These are phyloP conservation scores for Thryonomys swinderianus DNA, from an alignment of 2,113 vertebrate species.

Conservation along the genomic window DNA sequence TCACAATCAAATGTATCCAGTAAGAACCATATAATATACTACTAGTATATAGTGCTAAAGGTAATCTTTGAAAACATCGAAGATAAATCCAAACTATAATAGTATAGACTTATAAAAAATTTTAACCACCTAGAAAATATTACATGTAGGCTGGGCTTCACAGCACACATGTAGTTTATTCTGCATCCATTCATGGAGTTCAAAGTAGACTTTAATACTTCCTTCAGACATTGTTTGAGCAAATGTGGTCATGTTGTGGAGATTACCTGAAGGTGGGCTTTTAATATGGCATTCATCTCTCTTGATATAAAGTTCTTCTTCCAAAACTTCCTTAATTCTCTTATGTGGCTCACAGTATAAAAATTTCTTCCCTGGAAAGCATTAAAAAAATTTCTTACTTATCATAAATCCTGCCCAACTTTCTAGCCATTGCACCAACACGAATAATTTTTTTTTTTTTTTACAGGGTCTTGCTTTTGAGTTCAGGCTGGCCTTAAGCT, in stretches of 20 bases:
- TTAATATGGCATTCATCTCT: slow-evolving; percentile 81
- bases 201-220: background rate
- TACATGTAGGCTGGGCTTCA: background rate
- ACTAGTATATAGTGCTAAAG: background rate
- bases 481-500: too few species aligned
- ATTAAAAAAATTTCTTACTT: slow-evolving; percentile 45
- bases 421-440: background rate
- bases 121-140: background rate
- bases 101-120: background rate
- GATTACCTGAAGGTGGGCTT: slow-evolving; percentile 85
- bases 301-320: slow-evolving; percentile 85
- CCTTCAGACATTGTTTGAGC: background rate
- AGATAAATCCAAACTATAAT: background rate
- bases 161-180: background rate
- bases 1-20: background rate
- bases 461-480: too few species aligned
- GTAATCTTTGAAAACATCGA: background rate
- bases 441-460: background rate
- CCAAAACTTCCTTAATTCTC: slow-evolving; percentile 87
- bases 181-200: background rate
- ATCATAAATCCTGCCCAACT: background rate
- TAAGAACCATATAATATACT: background rate
- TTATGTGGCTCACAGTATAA: slow-evolving; percentile 84
- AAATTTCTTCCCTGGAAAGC: slow-evolving; percentile 80
- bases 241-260: background rate